Base-by-base conservation (phyloP, 2,113 vertebrate species). In the Gallinago jamesoni region DNA sequence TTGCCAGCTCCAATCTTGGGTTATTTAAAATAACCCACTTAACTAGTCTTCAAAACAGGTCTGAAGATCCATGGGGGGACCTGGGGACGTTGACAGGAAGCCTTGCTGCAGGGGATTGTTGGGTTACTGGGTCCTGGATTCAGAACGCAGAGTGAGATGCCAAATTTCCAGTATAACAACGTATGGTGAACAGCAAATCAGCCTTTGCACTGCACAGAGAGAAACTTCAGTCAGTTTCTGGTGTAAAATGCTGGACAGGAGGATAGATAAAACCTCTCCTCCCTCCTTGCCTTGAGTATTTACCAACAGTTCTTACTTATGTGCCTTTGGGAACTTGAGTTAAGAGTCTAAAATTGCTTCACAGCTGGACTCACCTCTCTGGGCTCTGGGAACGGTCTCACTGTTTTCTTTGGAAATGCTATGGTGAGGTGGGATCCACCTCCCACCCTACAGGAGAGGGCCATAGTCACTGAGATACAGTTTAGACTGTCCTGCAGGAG, bases 1-100 rank as follows among this genome's bases (percentile, higher is more conserved):
- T 50, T 76, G 53, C 59, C 63, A 57, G 43, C 31, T 81, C 19
- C 22, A 37, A 12, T 25, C 33, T 50, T 25, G 28, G 11, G 5
- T 76, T 87, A 35, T 60, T 70, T 48, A 50, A 24, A 50, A 37
- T 37, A 60, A 9, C 7, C 8, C 56, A 30, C 12, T 43, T 84
- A 19, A 25, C 18, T 47, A 35, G 56, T 16, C 47, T 76, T 67
- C 53, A 60, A 70, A 81, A 48, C 37, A 56, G 53, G 28, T 33
- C 41, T 67, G 48, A 56, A 43, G 53, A 33, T 31, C 15, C 22
- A 3, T 20, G 4, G 33, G 17, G 31, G 59, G 7, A 41, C 28
- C 11, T 35, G 63, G 37, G 62, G 17, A 33, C 0, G 7, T 25
- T 1, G 5, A 7, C 0, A 3, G 37, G 30, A 43, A 59, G 67